Base-by-base conservation (phyloP, 2,888 invertebrate species). In the Chelonus formosanus region DNA sequence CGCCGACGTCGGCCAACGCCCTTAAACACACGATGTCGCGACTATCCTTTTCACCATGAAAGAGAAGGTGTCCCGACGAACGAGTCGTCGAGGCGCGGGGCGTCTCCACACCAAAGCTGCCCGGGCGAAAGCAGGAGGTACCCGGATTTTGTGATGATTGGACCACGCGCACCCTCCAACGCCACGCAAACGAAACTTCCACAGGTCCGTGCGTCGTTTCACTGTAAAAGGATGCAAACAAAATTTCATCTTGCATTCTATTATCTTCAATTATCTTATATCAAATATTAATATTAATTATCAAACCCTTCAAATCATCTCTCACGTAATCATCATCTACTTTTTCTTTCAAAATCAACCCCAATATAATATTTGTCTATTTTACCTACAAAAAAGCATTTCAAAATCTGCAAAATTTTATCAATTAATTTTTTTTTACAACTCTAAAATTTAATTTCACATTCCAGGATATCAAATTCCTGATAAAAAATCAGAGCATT, bases 121-220 rank as follows among this genome's bases (percentile, higher is more conserved):
- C 87, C 87, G 87, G 87, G 87, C 87, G 86, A 86, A 86, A 86
- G 86, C 86, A 86, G 86, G 85, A 86, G 84, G 85, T 85, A 77
- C 75, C 75, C 69, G 78, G 81, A 84, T 84, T 81, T 82, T 83
- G 82, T 82, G 84, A 82, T 82, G 84, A 84, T 84, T 82, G 83
- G 83, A 82, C 81, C 81, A 74, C 74, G 79, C 77, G 76, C 79
- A 80, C 78, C 81, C 82, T 81, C 74, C 78, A 74, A 73, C 74
- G 67, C 69, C 63, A 65, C 70, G 72, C 71, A 73, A 20, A 79
- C 77, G 76, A 75, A 79, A 77, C 78, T 75, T 76, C 75, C 73
- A 74, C 81, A 78, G 79, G 76, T 75, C 74, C 78, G 79, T 76
- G 69, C 52, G 34, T 65, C 45, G 55, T 52, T 47, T 43, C 40